phyloP scores from a whole-genome alignment of 1,140 invertebrate genomes.

The Bombus confusus region DNA sequence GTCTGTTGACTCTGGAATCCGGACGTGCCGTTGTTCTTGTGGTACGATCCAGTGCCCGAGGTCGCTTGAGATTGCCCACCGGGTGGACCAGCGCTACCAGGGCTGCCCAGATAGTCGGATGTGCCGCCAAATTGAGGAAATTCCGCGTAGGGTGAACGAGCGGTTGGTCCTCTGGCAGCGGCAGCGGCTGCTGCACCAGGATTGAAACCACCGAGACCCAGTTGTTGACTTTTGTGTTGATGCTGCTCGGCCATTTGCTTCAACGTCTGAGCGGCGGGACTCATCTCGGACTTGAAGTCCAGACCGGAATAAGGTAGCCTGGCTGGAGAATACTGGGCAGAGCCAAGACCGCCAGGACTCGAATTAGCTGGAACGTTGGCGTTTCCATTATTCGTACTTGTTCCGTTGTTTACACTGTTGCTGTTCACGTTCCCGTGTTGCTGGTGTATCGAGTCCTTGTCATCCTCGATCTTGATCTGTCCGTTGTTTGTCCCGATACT shows the following conservation, averaged over 20 bases:
- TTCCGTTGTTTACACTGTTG: slow-evolving; percentile 63
- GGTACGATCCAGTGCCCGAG: slow-evolving; percentile 69
- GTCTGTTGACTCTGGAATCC: slow-evolving; percentile 77
- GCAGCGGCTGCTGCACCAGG: slow-evolving; percentile 72
- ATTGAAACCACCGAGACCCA: slow-evolving; percentile 80
- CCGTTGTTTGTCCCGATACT: slow-evolving; percentile 77
- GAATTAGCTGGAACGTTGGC: slow-evolving; percentile 67
- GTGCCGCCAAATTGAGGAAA: slow-evolving; percentile 79
- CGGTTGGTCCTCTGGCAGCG: slow-evolving; percentile 75
- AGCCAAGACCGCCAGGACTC: slow-evolving; percentile 71
- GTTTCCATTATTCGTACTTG: slow-evolving; percentile 70
- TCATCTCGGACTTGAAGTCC: slow-evolving; percentile 87
- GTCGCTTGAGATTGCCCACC: slow-evolving; percentile 70
- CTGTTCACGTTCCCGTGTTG: slow-evolving; percentile 60
- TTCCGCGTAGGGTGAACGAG: slow-evolving; percentile 82
- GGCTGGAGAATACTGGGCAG: slow-evolving; percentile 81
- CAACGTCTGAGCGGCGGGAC: slow-evolving; percentile 94
- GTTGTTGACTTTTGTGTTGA: slow-evolving; percentile 90
- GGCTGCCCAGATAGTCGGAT: slow-evolving; percentile 82
- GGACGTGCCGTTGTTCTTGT: slow-evolving; percentile 80
- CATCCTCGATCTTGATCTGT: slow-evolving; percentile 80
- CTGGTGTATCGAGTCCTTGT: slow-evolving; percentile 78
- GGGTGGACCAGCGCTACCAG: slow-evolving; percentile 75
- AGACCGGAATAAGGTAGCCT: slow-evolving; percentile 80
- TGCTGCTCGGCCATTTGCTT: slow-evolving; percentile 98